Evolutionary conservation across 2,113 vertebrate species (phyloP).

Genomic region (Melanerpes aurifrons): DNA sequence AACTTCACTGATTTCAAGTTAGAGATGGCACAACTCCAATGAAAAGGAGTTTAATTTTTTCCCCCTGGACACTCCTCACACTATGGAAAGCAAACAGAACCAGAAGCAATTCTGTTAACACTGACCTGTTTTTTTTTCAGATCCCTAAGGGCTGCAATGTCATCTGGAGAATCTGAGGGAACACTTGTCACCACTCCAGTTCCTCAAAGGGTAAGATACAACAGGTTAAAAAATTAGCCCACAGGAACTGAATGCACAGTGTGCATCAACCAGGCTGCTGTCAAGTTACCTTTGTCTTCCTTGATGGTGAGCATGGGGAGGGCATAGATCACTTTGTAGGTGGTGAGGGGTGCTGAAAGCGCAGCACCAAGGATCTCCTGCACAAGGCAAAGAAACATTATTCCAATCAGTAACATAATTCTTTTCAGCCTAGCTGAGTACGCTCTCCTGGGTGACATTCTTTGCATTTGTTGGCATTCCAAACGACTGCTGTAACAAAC

Average conservation of each 20-base stretch:
- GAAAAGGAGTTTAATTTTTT: neutral
- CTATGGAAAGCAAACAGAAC: neutral
- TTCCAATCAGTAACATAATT: neutral
- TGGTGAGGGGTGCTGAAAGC: slow-evolving; percentile 86
- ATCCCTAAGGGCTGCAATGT: slow-evolving; percentile 92
- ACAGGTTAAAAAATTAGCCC: neutral
- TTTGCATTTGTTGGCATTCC: neutral
- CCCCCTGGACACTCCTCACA: neutral
- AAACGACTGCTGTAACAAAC: neutral
- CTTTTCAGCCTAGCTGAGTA: neutral
- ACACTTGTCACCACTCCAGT: slow-evolving; percentile 97
- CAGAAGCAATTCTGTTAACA: neutral
- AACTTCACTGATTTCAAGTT: neutral
- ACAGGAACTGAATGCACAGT: fast-evolving
- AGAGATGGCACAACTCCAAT: neutral
- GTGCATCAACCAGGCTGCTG: neutral
- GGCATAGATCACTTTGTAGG: slow-evolving; percentile 89
- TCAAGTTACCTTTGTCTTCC: slow-evolving; percentile 93
- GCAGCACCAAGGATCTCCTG: slow-evolving; percentile 93
- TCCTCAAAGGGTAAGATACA: slow-evolving; percentile 72
- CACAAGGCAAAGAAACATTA: neutral
- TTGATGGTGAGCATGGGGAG: slow-evolving; percentile 98
- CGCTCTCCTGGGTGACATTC: neutral
- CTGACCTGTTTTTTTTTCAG: slow-evolving; percentile 95
- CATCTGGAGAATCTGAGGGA: slow-evolving; percentile 95